A percentile compares a stretch with the other conserved stretches of the same genome.
Conservation (phyloP, 2,797 vertebrate species). For the Acanthiza pusilla region DNA sequence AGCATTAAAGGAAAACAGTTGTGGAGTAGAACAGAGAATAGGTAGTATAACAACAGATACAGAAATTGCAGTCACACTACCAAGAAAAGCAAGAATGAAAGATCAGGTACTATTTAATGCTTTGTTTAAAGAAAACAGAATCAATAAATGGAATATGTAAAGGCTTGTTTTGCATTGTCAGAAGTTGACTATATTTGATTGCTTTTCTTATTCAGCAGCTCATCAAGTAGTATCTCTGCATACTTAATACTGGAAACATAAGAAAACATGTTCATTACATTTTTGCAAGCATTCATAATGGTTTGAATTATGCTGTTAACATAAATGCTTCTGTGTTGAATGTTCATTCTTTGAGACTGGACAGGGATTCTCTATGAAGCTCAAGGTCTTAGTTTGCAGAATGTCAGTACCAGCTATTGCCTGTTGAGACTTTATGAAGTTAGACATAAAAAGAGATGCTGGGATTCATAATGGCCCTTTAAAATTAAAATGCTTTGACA, state of each 20-base stretch:
- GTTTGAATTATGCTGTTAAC: neutral
- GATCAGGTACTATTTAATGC: conserved; percentile 82
- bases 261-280: neutral
- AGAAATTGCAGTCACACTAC: conserved; percentile 77
- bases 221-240: neutral
- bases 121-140: conserved; percentile 47
- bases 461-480: neutral
- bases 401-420: neutral
- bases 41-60: conserved; percentile 79
- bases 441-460: neutral
- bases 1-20: conserved; percentile 82
- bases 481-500: conserved; percentile 8
- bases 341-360: neutral
- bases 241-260: neutral
- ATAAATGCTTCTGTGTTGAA: neutral
- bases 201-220: conserved; percentile 4
- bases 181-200: neutral
- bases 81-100: conserved; percentile 86
- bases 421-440: neutral
- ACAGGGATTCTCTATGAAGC: neutral
- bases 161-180: conserved; percentile 3
- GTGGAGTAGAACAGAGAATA: conserved; percentile 76
- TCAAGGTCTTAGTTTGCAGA: neutral
- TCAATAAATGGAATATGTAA: conserved; percentile 25
- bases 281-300: neutral